Conservation (phyloP, 1,140 invertebrate species). For the Calliphora vicina region DNA sequence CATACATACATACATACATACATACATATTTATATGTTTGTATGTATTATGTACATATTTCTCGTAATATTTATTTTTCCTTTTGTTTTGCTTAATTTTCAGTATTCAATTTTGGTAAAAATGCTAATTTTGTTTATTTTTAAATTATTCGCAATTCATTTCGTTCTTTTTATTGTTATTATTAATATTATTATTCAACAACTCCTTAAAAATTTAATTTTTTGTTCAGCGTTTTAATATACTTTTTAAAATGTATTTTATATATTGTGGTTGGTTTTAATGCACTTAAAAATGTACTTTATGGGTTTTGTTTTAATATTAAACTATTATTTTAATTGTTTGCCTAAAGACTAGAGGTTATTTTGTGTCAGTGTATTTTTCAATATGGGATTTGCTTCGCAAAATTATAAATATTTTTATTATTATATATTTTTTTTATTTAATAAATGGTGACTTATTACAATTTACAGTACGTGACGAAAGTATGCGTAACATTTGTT, state of each 20-base stretch:
- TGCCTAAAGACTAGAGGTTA: not conserved
- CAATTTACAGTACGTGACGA: not conserved
- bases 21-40: no score
- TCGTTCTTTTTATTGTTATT: not conserved
- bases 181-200: constrained; percentile 21
- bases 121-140: not conserved
- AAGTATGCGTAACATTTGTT: not conserved
- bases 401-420: not conserved
- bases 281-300: constrained; percentile 33
- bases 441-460: not conserved
- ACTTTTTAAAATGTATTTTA: constrained; percentile 11
- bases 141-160: not conserved
- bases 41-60: no score
- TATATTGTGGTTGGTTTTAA: constrained; percentile 25
- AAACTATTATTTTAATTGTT: not conserved
- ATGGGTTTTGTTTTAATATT: constrained; percentile 29
- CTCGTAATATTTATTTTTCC: no score
- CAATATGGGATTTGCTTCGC: not conserved
- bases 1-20: no score
- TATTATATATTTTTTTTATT: not conserved
- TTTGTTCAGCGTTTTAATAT: not conserved
- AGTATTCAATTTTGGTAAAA: not conserved
- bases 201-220: constrained; percentile 14
- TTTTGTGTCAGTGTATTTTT: constrained; percentile 1
- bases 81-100: not conserved